phyloP scores from a whole-genome alignment of 1,140 invertebrate species.

The Zaprionus davidi region DNA sequence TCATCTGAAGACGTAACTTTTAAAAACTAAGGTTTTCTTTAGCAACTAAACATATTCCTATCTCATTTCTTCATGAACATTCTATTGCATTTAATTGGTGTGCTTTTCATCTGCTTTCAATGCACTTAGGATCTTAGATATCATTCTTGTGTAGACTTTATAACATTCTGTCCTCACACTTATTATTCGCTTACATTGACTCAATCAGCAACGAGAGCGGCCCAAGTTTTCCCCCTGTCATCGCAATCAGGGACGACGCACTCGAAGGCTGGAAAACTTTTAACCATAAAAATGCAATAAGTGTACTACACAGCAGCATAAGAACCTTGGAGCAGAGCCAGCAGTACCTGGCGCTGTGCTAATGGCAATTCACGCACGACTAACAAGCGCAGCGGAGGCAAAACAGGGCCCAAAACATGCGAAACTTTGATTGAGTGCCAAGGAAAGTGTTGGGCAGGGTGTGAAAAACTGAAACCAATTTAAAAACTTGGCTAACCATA shows the following conservation, averaged over 20 bases:
- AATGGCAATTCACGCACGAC: constrained; percentile 80
- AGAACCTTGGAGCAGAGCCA: background rate
- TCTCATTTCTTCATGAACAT: background rate
- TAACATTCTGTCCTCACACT: background rate
- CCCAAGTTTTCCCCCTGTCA: constrained; percentile 16
- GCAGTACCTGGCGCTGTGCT: constrained; percentile 54
- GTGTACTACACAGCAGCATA: constrained; percentile 53
- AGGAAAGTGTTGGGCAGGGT: constrained; percentile 63
- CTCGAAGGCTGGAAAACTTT: constrained; percentile 47
- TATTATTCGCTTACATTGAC: constrained; percentile 12
- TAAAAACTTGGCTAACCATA: constrained; percentile 78
- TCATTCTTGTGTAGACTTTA: background rate
- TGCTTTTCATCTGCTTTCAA: background rate
- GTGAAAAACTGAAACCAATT: constrained; percentile 80
- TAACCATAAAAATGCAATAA: constrained; percentile 76
- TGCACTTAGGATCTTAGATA: background rate
- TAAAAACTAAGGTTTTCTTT: no score
- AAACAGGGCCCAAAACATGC: constrained; percentile 39
- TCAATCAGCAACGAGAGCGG: constrained; percentile 31
- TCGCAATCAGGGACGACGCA: constrained; percentile 37
- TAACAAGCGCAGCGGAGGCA: constrained; percentile 59
- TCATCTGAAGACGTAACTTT: no score
- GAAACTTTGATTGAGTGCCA: constrained; percentile 76
- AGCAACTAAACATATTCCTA: background rate
- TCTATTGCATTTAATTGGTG: background rate